phyloP scores from a whole-genome alignment of 2,113 vertebrate genomes.

The Zapornia atra region DNA sequence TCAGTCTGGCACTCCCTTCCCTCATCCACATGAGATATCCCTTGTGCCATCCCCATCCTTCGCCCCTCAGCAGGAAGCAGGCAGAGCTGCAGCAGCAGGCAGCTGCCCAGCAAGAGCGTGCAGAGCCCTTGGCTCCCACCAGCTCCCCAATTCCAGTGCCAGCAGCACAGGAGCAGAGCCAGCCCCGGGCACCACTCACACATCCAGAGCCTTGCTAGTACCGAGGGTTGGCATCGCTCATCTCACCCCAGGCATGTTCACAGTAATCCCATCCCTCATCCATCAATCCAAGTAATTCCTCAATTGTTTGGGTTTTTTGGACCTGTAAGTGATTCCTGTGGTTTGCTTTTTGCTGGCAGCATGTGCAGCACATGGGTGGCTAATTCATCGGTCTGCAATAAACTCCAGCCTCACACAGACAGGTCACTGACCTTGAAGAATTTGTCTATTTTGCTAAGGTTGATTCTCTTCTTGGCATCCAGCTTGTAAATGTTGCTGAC shows the following conservation, averaged over 20 bases:
- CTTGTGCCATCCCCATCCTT: fast-evolving
- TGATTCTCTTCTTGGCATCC: constrained; percentile 99
- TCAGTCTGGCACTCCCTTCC: neutral
- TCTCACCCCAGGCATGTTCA: neutral
- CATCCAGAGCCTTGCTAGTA: neutral
- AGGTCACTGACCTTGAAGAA: constrained; percentile 91
- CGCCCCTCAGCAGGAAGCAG: neutral
- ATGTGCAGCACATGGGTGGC: fast-evolving
- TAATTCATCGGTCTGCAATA: neutral
- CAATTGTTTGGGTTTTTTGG: neutral
- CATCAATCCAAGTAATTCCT: neutral
- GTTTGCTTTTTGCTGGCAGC: neutral
- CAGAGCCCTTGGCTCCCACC: neutral
- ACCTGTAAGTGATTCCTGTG: neutral
- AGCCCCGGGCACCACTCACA: neutral
- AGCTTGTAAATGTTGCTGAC: constrained; percentile 99
- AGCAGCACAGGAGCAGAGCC: neutral
- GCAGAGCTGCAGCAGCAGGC: neutral
- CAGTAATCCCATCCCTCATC: neutral
- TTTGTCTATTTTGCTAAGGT: constrained; percentile 99
- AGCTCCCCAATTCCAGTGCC: neutral
- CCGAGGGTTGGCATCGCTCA: fast-evolving
- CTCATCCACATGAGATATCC: neutral
- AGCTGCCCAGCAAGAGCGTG: neutral
- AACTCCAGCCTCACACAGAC: neutral